Evolutionary conservation across 2,113 vertebrate species (phyloP), one percentile per base, ranked within the genome.

Genomic region (Tretioscincus oriximinensis): DNA sequence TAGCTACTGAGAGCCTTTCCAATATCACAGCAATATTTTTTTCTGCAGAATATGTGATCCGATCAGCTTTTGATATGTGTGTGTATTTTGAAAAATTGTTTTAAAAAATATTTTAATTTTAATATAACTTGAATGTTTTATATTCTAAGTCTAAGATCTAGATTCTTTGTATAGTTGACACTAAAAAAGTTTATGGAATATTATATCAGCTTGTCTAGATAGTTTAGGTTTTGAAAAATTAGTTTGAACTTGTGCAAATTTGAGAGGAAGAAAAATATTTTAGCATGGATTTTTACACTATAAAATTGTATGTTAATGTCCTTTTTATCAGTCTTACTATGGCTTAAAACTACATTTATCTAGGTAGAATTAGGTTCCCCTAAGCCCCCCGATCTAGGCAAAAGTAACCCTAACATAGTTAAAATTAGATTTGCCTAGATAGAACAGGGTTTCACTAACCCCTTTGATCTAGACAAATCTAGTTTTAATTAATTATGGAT

Each of bases 231-330:
- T 82, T 45, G 66, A 51, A 9, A 35, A 58, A 84, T 10, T 61
- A 35, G 54, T 85, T 82, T 64, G 77, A 24, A 1, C 84, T 47
- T 1, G 0, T 71, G 6, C 18, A 63, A 60, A 73, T 29, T 84
- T 0, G 0, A 35, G 78, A 78, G 80, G 31, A 77, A 89, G 71
- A 29, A 64, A 77, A 68, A 22, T 28, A 47, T 73, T 84, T 49
- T 45, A 35, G 85, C 81, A 51, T 1, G 0, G 0, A 0, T n/a
- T 9, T 51, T 8, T 12, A 41, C 77, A 29, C 58, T 35, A 5
- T 41, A 41, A 41, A 41, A 41, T 4, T 41, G 35, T 41, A 41
- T 41, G 35, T 41, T 41, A 41, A 41, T 41, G 35, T 41, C 2
- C 35, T 41, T 41, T 41, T 41, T 2, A 41, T 41, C 5, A 5